phyloP scores from a whole-genome alignment of 2,888 invertebrate species.

The Merodon equestris region DNA sequence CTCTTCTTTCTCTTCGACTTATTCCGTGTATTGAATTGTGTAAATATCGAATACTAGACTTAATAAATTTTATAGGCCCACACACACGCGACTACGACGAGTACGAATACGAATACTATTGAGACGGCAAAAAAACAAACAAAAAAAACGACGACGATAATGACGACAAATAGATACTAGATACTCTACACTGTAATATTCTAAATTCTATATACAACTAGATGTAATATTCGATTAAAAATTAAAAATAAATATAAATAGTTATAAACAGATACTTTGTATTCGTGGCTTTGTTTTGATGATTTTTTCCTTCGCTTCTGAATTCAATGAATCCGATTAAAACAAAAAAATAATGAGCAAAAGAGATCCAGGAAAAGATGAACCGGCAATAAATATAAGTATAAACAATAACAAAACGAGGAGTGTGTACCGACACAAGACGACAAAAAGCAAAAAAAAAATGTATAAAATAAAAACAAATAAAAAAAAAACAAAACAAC shows the following conservation, averaged over 20 bases:
- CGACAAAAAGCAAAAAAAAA: slow-evolving; percentile 48
- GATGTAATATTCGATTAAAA: slow-evolving; percentile 16
- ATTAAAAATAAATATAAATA: slow-evolving; percentile 54
- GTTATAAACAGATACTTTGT: slow-evolving; percentile 41
- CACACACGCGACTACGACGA: too few relatives aligned
- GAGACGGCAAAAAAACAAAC: slow-evolving; percentile 7
- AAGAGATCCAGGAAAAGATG: slow-evolving; percentile 12
- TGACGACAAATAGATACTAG: slow-evolving; percentile 25
- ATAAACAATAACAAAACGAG: slow-evolving; percentile 59
- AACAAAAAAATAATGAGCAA: slow-evolving; percentile 9
- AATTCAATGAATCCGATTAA: too few relatives aligned
- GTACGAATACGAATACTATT: slow-evolving; percentile 26
- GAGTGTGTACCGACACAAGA: slow-evolving; percentile 1
- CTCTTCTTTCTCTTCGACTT: too few relatives aligned
- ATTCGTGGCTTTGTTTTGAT: slow-evolving; percentile 32
- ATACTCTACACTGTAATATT: slow-evolving; percentile 16
- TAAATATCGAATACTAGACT: slow-evolving; percentile 34
- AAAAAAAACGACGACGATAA: slow-evolving; percentile 20
- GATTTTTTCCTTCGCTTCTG: slow-evolving; percentile 1
- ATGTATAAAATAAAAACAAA: slow-evolving; percentile 23
- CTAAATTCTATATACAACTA: slow-evolving; percentile 48
- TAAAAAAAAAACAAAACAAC: slow-evolving; percentile 33
- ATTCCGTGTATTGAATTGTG: slow-evolving; percentile 43
- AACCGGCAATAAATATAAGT: slow-evolving; percentile 64
- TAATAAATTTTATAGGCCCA: too few relatives aligned